Conservation (phyloP, 2,888 invertebrate genomes). For the Elmis aenea region DNA sequence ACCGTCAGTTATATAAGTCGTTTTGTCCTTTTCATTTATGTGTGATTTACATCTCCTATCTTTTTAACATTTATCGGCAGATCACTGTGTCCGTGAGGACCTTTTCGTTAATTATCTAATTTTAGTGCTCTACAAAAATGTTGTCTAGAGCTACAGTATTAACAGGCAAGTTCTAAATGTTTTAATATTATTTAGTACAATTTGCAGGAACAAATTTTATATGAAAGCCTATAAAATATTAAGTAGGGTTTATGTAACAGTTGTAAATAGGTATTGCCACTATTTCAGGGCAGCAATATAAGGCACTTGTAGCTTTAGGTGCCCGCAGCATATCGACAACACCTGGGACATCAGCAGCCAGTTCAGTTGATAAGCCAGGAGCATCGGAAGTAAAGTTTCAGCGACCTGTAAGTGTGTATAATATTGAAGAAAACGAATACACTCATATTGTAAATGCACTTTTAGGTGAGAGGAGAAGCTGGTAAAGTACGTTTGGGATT, state of each 20-base stretch:
- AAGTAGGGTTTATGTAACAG: conserved; percentile 53
- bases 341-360: conserved; percentile 43
- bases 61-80: no score
- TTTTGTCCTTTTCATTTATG: no score
- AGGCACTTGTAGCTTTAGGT: conserved; percentile 48
- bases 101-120: no score
- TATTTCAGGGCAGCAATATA: conserved; percentile 49
- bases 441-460: neutral
- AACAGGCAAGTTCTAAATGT: conserved; percentile 53
- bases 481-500: conserved; percentile 84
- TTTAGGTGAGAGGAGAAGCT: conserved; percentile 58
- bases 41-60: no score
- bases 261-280: conserved; percentile 17
- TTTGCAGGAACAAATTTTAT: conserved; percentile 1
- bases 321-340: conserved; percentile 46
- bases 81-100: no score
- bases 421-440: neutral
- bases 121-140: no score
- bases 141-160: conserved; percentile 64
- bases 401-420: conserved; percentile 33
- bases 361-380: conserved; percentile 51
- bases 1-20: no score
- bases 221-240: neutral
- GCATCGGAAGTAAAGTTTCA: conserved; percentile 54
- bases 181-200: conserved; percentile 18